Evolutionary conservation across 1,140 invertebrate species (phyloP), one percentile per base, ranked within the genome.

Genomic region (Dendroctonus valens): DNA sequence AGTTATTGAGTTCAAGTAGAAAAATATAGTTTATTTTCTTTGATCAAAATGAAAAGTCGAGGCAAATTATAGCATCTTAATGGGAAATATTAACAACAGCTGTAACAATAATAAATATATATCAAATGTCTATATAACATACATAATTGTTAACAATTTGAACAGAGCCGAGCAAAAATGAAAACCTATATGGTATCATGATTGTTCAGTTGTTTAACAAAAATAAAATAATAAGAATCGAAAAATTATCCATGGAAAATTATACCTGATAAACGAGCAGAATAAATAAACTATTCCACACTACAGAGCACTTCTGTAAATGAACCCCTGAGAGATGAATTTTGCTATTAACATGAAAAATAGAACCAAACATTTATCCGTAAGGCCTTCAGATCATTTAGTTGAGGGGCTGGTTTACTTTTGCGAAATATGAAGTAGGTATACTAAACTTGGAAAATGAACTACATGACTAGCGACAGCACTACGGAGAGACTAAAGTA

Each of bases 381-480:
- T 70, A 70, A 72, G 69, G 69, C 66, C 69, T 68, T 72, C 70
- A 62, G 69, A 59, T 41, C 48, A 41, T 14, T 59, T 69, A 48
- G 67, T 61, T 66, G 40, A 59, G 68, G 55, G 39, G 62, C 37
- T 46, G 46, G 41, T 49, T 58, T 63, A 37, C 11, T 54, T 60
- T 48, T 53, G 58, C 11, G 50, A 70, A 59, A 52, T 50, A 70
- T 66, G 51, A 62, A 67, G 37, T 48, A 65, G 41, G 38, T 50
- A 65, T 49, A 65, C 48, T 52, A 65, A 65, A 65, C 12, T 52
- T 67, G 53, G 68, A 68, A 70, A 74, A 74, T 70, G 62, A 71
- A 70, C 70, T 74, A 74, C 64, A 67, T 51, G 61, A 68, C 72
- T 63, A 72, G 72, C 72, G 54, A 71, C 70, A 73, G 72, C 57